A percentile compares a stretch with the other conserved stretches of the same genome.
phyloP scores from a whole-genome alignment of 2,113 vertebrate genomes.

The Etia nguti region DNA sequence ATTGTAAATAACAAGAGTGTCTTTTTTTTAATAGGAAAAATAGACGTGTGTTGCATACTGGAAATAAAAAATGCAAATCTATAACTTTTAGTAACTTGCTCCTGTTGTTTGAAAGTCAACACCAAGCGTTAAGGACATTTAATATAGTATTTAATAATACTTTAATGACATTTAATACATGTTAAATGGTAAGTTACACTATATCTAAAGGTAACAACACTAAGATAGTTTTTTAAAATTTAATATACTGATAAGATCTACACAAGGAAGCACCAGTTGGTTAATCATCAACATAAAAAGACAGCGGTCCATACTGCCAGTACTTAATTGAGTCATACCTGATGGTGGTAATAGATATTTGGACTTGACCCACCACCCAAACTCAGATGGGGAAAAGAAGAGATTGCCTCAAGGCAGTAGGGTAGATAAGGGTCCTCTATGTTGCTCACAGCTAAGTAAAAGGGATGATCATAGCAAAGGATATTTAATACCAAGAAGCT shows the following conservation, averaged over 20 bases:
- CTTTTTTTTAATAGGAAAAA: not conserved
- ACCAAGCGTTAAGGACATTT: not conserved
- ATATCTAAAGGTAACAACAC: not conserved
- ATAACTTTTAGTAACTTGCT: not conserved
- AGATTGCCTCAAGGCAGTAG: conserved; percentile 9
- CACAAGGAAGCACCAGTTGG: conserved; percentile 9
- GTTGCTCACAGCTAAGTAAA: not conserved
- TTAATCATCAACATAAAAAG: conserved; percentile 14
- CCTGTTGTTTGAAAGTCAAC: not conserved
- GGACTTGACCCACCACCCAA: conserved; percentile 47
- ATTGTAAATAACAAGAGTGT: not conserved
- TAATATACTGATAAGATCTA: not conserved
- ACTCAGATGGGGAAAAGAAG: conserved; percentile 19
- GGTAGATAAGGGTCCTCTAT: conserved; percentile 21
- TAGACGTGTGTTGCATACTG: not conserved
- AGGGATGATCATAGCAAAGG: not conserved
- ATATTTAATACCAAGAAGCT: not conserved
- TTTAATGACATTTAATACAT: not conserved
- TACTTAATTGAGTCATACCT: conserved; percentile 52
- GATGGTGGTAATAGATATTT: conserved; percentile 17
- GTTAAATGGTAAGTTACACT: not conserved
- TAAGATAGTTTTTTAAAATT: not conserved
- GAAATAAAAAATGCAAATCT: not conserved
- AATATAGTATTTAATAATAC: not conserved
- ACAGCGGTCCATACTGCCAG: conserved; percentile 30